phyloP scores from a whole-genome alignment of 1,140 invertebrate species.

The Reticulitermes speratus region DNA sequence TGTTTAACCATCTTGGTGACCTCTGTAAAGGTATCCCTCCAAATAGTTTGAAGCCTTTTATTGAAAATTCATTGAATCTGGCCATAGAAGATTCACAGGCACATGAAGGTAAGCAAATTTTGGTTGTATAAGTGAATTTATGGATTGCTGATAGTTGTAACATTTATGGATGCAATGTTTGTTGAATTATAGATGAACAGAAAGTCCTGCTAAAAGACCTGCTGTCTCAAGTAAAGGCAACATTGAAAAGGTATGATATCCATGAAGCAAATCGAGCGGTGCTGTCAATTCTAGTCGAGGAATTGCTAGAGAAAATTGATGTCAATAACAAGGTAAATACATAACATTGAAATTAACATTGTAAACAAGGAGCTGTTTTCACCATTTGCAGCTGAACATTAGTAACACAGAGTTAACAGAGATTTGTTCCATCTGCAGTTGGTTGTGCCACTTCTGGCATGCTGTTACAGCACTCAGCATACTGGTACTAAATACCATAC shows the following conservation, averaged over 20 bases:
- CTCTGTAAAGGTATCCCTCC: constrained; percentile 49
- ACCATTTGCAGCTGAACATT: no score
- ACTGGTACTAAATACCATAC: no score
- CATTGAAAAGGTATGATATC: constrained; percentile 45
- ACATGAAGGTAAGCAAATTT: constrained; percentile 27
- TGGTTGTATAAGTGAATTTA: background rate
- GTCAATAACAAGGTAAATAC: constrained; percentile 44
- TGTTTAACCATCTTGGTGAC: constrained; percentile 47
- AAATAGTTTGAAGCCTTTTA: constrained; percentile 46
- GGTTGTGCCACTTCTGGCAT: no score
- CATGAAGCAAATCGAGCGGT: constrained; percentile 55
- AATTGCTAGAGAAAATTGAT: constrained; percentile 49
- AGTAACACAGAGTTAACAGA: no score
- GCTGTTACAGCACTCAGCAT: no score
- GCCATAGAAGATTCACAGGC: constrained; percentile 37
- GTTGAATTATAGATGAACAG: constrained; percentile 24
- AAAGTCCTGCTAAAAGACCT: constrained; percentile 24
- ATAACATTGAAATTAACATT: background rate
- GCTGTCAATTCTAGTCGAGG: constrained; percentile 51
- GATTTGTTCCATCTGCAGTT: no score
- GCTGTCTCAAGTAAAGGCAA: constrained; percentile 24
- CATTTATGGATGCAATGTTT: background rate
- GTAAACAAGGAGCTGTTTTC: no score
- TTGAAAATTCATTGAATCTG: constrained; percentile 43
- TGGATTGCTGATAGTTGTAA: background rate